These are phyloP conservation scores for Limonius californicus DNA, from an alignment of 1,140 invertebrate genomes.

Conservation along the genomic window DNA sequence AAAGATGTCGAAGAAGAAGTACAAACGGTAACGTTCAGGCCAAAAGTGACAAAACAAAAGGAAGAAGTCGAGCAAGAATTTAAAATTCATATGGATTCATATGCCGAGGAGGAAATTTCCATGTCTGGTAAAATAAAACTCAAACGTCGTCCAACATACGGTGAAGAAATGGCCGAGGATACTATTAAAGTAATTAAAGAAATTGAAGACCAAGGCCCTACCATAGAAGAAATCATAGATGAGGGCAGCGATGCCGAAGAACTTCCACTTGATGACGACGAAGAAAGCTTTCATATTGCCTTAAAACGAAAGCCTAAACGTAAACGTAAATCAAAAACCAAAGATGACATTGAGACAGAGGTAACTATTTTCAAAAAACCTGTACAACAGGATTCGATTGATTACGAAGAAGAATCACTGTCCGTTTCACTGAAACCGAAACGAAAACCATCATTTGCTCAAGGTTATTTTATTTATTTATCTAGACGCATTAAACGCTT, in stretches of 20 bases:
- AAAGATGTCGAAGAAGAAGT: constrained; percentile 66
- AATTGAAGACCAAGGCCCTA: constrained; percentile 59
- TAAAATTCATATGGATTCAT: constrained; percentile 75
- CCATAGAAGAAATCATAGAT: constrained; percentile 67
- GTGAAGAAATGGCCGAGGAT: constrained; percentile 67
- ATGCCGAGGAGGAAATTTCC: constrained; percentile 81
- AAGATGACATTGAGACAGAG: constrained; percentile 57
- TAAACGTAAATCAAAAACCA: constrained; percentile 51
- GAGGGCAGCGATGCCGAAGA: constrained; percentile 57
- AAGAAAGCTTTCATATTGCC: constrained; percentile 52
- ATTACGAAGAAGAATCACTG: constrained; percentile 59
- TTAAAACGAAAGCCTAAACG: constrained; percentile 52
- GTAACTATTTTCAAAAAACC: constrained; percentile 47
- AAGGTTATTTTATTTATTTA: constrained; percentile 53
- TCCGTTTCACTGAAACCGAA: constrained; percentile 61
- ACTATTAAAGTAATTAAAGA: constrained; percentile 68
- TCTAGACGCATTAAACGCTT: neutral
- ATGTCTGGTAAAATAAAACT: constrained; percentile 77
- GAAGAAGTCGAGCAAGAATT: constrained; percentile 84
- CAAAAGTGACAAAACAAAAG: constrained; percentile 64
- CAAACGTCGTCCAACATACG: constrained; percentile 64
- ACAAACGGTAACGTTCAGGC: constrained; percentile 68
- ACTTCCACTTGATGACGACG: constrained; percentile 59
- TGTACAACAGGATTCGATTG: constrained; percentile 45
- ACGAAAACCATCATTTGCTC: constrained; percentile 57